These are phyloP conservation scores for Sebastes goodei DNA, from an alignment of 2,797 vertebrate genomes.

Conservation along the genomic window DNA sequence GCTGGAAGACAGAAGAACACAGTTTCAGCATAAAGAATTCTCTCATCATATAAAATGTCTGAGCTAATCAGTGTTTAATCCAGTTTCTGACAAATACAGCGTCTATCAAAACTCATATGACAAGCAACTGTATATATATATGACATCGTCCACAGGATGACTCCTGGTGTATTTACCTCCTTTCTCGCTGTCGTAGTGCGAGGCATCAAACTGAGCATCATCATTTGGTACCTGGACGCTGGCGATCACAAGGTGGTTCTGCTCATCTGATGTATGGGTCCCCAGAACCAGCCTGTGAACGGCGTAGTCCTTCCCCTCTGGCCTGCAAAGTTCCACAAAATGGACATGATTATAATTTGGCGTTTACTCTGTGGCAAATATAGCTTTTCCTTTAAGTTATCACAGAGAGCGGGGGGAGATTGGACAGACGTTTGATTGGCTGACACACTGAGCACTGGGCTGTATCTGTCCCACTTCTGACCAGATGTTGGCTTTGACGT, in stretches of 20 bases:
- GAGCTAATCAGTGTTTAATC: not conserved
- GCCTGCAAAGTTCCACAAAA: conserved; percentile 72
- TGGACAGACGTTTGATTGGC: not conserved
- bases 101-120: no score
- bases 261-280: conserved; percentile 93
- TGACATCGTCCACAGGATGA: not conserved
- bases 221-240: conserved; percentile 93
- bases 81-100: not conserved
- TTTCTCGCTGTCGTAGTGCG: conserved; percentile 92
- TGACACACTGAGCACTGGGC: not conserved
- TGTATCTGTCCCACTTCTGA: not conserved
- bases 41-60: not conserved
- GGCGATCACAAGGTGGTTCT: conserved; percentile 95
- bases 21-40: conserved; percentile 20
- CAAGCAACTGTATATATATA: not conserved
- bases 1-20: conserved; percentile 69
- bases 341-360: not conserved
- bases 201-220: conserved; percentile 92
- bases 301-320: conserved; percentile 92
- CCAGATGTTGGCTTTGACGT: not conserved
- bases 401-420: not conserved
- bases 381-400: no score
- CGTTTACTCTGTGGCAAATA: not conserved
- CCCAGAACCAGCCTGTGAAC: conserved; percentile 92
- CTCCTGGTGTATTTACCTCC: conserved; percentile 82